phyloP scores from a whole-genome alignment of 2,888 invertebrate genomes.

The Andricus curvator region DNA sequence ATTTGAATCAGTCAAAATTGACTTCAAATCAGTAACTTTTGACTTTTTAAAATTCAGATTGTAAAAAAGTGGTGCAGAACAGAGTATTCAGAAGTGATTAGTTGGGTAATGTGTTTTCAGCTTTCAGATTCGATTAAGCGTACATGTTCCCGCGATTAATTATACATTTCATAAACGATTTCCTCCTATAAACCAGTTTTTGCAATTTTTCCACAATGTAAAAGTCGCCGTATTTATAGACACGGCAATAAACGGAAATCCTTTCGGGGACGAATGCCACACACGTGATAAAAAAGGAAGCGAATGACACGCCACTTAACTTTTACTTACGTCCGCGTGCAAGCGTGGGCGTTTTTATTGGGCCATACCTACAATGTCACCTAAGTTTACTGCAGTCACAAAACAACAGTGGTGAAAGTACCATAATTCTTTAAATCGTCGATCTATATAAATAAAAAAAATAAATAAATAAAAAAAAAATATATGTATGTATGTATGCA shows the following conservation, averaged over 20 bases:
- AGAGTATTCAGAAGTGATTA: neutral
- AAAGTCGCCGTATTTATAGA: constrained; percentile 1
- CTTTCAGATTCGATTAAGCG: neutral
- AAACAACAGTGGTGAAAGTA: constrained; percentile 59
- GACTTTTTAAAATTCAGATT: no score
- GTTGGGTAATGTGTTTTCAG: neutral
- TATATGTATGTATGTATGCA: no score
- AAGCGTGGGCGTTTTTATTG: constrained; percentile 62
- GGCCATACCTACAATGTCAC: constrained; percentile 57
- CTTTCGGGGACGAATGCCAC: constrained; percentile 25
- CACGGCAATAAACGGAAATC: constrained; percentile 29
- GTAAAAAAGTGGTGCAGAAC: neutral
- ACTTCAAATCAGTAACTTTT: no score
- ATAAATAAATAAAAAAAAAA: no score
- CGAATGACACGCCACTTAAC: constrained; percentile 56
- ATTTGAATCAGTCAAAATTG: no score
- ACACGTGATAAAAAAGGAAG: constrained; percentile 39
- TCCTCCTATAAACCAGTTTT: neutral
- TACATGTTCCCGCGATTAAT: neutral
- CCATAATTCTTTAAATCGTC: neutral
- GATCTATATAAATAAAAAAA: no score
- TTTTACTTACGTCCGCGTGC: constrained; percentile 57
- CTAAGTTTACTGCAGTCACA: constrained; percentile 61
- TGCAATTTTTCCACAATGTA: constrained; percentile 18
- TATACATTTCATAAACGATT: constrained; percentile 2